Evolutionary conservation across 2,888 invertebrate species (phyloP).

Genomic region (Cinara cedri): DNA sequence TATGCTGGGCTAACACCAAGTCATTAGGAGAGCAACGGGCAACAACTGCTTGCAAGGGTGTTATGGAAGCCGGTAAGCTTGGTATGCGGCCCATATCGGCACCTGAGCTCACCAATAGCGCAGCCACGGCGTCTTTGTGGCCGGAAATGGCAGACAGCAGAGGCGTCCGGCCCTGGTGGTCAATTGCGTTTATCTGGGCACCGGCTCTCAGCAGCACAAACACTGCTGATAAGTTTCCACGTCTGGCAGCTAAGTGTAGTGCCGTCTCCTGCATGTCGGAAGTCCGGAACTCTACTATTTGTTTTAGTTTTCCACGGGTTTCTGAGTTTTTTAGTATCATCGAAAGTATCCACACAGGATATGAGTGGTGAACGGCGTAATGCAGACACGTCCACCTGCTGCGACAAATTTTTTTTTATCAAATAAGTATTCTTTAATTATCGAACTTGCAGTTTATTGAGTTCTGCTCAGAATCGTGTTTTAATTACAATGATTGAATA

Average conservation of each 20-base stretch:
- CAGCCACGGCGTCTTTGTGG: neutral
- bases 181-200: neutral
- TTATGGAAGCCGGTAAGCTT: neutral
- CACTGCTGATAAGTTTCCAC: neutral
- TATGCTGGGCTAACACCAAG: neutral
- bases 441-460: no score
- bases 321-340: neutral
- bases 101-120: neutral
- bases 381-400: conserved; percentile 45
- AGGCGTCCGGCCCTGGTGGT: conserved; percentile 16
- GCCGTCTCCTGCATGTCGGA: conserved; percentile 10
- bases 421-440: no score
- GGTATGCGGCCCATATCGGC: neutral
- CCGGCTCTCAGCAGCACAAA: neutral
- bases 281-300: neutral
- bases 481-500: no score
- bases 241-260: conserved; percentile 22
- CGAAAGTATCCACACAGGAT: neutral
- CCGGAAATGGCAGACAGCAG: conserved; percentile 2
- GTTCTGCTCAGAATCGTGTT: no score
- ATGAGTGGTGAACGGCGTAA: neutral
- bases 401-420: no score
- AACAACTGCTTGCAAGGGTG: conserved; percentile 4
- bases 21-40: neutral
- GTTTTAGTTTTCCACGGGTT: no score